Evolutionary conservation across 1,140 invertebrate genomes (phyloP), one percentile per base, ranked within the genome.

Genomic region (Anastrepha obliqua): DNA sequence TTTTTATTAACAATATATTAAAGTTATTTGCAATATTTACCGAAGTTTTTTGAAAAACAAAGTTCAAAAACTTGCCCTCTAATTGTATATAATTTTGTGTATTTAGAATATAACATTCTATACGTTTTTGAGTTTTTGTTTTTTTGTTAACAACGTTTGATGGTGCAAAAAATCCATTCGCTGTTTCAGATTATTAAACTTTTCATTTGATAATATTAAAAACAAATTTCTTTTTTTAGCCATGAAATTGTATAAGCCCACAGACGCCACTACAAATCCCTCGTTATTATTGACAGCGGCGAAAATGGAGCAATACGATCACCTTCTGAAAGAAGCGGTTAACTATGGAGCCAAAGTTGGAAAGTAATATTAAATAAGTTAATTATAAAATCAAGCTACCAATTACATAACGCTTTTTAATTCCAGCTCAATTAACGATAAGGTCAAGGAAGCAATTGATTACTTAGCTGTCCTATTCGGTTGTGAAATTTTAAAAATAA

Each of bases 191-290:
- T 29, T 29, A 29, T 29, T 29, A 29, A 29, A 29, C 29, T 29
- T 29, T 29, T 29, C 29, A 29, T 29, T 29, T 29, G 29, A 29
- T 29, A 29, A 29, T 29, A 29, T 29, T 29, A 29, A 29, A 29
- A 29, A 29, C 0, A 29, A 29, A 29, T 29, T 29, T 29, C 29
- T 89, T 87, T 88, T 89, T 94, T 89, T 92, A 99, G 98, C 97
- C 3, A 99, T 99, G 96, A 97, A 98, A 93, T 96, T 97, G 90
- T 99, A 98, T 94, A 97, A 98, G 93, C 99, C 99, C 13, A 99
- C 98, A n/a, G 99, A 99, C 97, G 99, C 99, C 17, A 99, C 99
- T 0, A 99, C 99, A 39, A 99, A 99, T 94, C 99, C 99, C 9
- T 99, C 99, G 3, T 94, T 99, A 2, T 99, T 99, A 88, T 94